phyloP scores from a whole-genome alignment of 2,888 invertebrate species.

The Endotricha flammealis region DNA sequence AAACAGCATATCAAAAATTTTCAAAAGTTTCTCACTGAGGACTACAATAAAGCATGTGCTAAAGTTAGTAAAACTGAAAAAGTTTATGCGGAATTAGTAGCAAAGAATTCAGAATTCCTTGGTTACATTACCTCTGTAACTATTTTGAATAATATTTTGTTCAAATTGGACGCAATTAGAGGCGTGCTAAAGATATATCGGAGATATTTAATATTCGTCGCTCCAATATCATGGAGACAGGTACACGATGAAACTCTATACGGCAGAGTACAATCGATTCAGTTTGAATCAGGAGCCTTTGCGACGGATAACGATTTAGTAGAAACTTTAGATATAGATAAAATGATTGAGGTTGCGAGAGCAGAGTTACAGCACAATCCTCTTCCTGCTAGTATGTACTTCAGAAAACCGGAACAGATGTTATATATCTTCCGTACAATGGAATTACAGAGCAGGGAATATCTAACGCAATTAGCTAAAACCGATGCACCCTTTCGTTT shows the following conservation, averaged over 20 bases:
- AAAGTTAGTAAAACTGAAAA: slow-evolving; percentile 55
- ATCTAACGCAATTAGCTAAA: slow-evolving; percentile 58
- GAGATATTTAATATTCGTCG: slow-evolving; percentile 58
- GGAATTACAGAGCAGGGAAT: slow-evolving; percentile 71
- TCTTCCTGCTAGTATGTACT: slow-evolving; percentile 46
- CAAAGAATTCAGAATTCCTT: slow-evolving; percentile 56
- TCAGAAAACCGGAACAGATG: slow-evolving; percentile 55
- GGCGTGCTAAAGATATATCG: slow-evolving; percentile 58
- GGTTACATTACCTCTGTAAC: slow-evolving; percentile 51
- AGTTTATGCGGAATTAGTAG: slow-evolving; percentile 42
- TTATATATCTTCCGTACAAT: slow-evolving; percentile 60
- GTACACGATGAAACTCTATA: slow-evolving; percentile 52
- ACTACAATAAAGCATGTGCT: slow-evolving; percentile 60
- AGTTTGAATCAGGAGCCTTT: slow-evolving; percentile 59
- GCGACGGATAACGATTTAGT: slow-evolving; percentile 61
- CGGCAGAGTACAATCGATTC: slow-evolving; percentile 51
- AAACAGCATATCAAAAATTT: slow-evolving; percentile 63
- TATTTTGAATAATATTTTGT: slow-evolving; percentile 57
- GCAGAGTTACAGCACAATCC: slow-evolving; percentile 53
- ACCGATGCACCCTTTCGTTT: slow-evolving; percentile 50
- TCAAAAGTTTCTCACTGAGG: slow-evolving; percentile 66
- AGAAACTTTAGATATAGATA: slow-evolving; percentile 61
- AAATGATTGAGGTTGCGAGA: slow-evolving; percentile 55
- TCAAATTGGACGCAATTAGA: slow-evolving; percentile 64
- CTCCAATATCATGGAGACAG: slow-evolving; percentile 65